A percentile compares a stretch with the other conserved stretches of the same genome.
Evolutionary conservation across 2,113 vertebrate genomes (phyloP).

Genomic region (Poicephalus gulielmi): DNA sequence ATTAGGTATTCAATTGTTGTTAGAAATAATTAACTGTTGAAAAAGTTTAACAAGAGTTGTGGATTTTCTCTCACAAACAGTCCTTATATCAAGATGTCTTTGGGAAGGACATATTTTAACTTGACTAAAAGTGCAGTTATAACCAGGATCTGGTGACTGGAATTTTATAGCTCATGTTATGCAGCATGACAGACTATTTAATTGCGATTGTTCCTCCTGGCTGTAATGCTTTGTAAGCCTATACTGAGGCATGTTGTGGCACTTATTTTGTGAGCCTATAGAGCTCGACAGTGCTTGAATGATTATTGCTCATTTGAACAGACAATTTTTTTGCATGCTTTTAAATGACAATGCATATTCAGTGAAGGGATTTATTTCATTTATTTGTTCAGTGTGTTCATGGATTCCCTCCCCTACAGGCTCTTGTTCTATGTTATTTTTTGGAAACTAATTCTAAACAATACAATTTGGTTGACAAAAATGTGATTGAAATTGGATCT

Average conservation of each 20-base stretch:
- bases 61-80: background rate
- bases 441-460: slow-evolving; percentile 85
- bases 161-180: background rate
- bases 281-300: background rate
- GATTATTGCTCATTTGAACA: background rate
- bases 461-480: slow-evolving; percentile 85
- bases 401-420: slow-evolving; percentile 72
- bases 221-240: background rate
- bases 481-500: slow-evolving; percentile 94
- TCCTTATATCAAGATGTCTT: background rate
- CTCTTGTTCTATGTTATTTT: slow-evolving; percentile 92
- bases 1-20: background rate
- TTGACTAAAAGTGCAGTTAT: background rate
- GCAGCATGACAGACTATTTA: background rate
- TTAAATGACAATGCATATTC: background rate
- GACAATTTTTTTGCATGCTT: background rate
- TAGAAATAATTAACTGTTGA: background rate
- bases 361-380: background rate
- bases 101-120: background rate
- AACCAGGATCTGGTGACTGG: background rate
- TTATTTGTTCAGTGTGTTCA: background rate
- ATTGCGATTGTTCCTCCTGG: background rate
- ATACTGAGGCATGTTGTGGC: background rate
- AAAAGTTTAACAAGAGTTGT: background rate
- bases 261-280: background rate